Percentiles rank a stretch among this genome's conserved stretches.
phyloP scores from a whole-genome alignment of 2,797 vertebrate genomes.

The Alectoris magna region DNA sequence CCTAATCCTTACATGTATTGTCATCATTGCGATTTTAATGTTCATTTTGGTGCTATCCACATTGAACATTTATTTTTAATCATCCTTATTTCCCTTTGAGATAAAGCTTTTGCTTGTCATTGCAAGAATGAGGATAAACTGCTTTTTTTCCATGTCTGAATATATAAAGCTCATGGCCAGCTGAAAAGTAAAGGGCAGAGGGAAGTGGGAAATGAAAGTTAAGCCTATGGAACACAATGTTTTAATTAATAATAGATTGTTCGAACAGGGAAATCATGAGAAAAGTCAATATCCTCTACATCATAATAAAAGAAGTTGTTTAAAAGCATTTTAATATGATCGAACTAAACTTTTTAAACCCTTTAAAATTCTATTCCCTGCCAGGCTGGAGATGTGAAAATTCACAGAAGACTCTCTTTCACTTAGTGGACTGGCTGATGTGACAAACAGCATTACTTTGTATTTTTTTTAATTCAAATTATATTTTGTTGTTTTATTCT shows the following conservation, averaged over 20 bases:
- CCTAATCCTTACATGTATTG: not conserved
- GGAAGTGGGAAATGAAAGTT: conserved; percentile 20
- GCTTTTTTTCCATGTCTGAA: not conserved
- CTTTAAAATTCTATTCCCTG: conserved; percentile 28
- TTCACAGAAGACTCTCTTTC: not conserved
- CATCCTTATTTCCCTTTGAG: not conserved
- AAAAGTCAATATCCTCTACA: conserved; percentile 60
- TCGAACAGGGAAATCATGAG: conserved; percentile 38
- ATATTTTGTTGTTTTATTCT: not conserved
- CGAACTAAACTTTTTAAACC: conserved; percentile 17
- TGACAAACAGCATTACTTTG: not conserved
- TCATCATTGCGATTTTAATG: not conserved
- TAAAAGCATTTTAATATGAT: conserved; percentile 40
- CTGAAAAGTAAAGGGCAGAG: conserved; percentile 10
- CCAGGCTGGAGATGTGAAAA: conserved; percentile 20
- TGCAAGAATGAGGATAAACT: conserved; percentile 12
- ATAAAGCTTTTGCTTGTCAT: not conserved
- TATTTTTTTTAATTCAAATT: not conserved
- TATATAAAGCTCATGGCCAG: not conserved
- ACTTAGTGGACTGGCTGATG: not conserved
- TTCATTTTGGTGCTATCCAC: not conserved
- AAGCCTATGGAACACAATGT: conserved; percentile 39
- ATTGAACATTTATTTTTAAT: not conserved
- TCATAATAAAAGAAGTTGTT: conserved; percentile 41
- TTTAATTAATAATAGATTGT: conserved; percentile 62